A percentile compares a stretch with the other conserved stretches of the same genome.
Conservation (phyloP, 2,888 invertebrate species). For the Acanthococcus lagerstroemiae region DNA sequence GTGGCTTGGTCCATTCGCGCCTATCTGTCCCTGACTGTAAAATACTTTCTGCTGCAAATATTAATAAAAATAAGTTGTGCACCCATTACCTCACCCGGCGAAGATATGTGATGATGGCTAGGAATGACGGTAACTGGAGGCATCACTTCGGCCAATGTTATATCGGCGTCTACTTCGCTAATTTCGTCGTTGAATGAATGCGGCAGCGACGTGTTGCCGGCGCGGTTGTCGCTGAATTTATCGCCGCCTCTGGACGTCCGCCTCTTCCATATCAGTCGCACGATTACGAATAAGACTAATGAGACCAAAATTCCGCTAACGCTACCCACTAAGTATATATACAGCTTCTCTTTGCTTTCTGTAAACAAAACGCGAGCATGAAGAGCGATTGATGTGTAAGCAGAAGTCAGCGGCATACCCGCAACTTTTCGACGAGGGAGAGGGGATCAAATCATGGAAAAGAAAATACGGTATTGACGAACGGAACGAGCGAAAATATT, state of each 20-base stretch:
- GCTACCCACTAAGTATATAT: conserved; percentile 71
- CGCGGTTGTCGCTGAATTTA: conserved; percentile 29
- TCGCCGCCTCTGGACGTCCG: conserved; percentile 22
- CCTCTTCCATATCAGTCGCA: conserved; percentile 58
- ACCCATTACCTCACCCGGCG: conserved; percentile 36
- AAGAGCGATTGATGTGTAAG: too few species aligned
- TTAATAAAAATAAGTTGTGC: too few species aligned
- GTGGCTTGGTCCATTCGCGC: too few species aligned
- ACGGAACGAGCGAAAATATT: too few species aligned
- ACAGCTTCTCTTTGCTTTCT: conserved; percentile 70
- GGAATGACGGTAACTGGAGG: conserved; percentile 50
- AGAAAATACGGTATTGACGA: too few species aligned
- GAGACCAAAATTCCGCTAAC: conserved; percentile 60
- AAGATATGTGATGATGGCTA: conserved; percentile 38
- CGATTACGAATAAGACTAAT: conserved; percentile 56
- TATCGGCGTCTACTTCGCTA: conserved; percentile 72
- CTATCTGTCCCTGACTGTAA: too few species aligned
- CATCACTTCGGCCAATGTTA: conserved; percentile 60
- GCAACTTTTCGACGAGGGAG: too few species aligned
- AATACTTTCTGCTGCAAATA: too few species aligned
- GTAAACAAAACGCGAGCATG: conserved; percentile 39
- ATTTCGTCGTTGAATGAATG: conserved; percentile 65
- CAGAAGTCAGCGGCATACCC: too few species aligned
- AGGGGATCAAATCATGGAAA: too few species aligned
- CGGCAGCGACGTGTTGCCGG: conserved; percentile 34